Base-by-base conservation (phyloP, 1,140 invertebrate genomes). In the Aricia agestis region DNA sequence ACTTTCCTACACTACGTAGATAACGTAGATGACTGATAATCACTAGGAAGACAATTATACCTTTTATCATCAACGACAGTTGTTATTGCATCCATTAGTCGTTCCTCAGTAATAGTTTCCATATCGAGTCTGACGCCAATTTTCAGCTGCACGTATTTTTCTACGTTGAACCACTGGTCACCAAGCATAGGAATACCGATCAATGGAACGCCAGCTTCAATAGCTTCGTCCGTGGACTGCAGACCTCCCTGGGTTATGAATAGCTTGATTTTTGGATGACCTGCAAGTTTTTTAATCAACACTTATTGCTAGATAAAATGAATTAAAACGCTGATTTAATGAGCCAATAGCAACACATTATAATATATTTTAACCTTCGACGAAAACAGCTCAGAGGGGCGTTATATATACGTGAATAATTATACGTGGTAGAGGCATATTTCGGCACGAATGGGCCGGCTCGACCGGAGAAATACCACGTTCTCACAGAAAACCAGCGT, bases 221-320 rank as follows among this genome's bases (percentile, higher is more conserved):
- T 85, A 0, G 93, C 92, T 78, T 95, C 94, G 66, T 93, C 92
- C 15, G 92, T 85, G 17, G 94, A 94, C 66, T 93, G 91, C 58
- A 92, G 82, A 17, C 94, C 94, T 68, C 94, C 94, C 76, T 94
- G 94, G n/a, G 92, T 93, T 13, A 95, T 91, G 72, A 95, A 94
- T 1, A 93, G 69, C 75, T 90, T 87, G 10, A 92, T 72, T 59
- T 93, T 93, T 18, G 86, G 82, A 81, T 95, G 93, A 42, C 78
- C 93, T 93, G 68, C 25, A 25, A 25, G 3, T 25, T 25, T 25
- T 25, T 25, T 25, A 25, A 25, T 25, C 0, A 25, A 25, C 25
- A 25, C 1, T 25, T 25, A 25, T 25, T 25, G 3, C 25, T 3
- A 25, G 3, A 3, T 25, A 25, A 25, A 25, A 25, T 25, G 25